Percentiles rank a stretch among this genome's conserved stretches.
phyloP scores from a whole-genome alignment of 35 echinoderm and acorn worm genomes.

The Stichopus chloronotus region DNA sequence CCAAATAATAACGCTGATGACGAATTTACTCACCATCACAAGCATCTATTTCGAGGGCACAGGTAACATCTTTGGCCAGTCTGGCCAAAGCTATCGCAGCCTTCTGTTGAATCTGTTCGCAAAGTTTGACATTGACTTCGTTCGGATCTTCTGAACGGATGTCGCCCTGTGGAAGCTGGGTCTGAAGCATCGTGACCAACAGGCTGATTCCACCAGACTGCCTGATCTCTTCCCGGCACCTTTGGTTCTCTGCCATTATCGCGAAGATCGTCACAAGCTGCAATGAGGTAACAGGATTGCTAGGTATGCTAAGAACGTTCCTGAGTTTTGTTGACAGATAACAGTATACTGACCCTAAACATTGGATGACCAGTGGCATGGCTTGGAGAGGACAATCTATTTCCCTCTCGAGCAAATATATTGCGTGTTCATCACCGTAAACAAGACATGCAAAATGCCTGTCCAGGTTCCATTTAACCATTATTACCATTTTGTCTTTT shows the following conservation, averaged over 20 bases:
- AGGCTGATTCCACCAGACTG: slow-evolving; percentile 38
- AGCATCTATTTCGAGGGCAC: slow-evolving; percentile 29
- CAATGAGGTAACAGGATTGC: neutral
- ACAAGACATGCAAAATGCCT: too few relatives aligned
- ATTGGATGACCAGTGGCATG: neutral
- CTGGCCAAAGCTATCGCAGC: slow-evolving; percentile 61
- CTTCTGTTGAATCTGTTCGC: slow-evolving; percentile 67
- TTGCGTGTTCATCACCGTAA: too few relatives aligned
- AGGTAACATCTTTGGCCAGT: slow-evolving; percentile 39
- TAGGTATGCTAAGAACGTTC: neutral
- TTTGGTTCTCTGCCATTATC: slow-evolving; percentile 56
- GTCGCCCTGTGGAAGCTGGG: neutral
- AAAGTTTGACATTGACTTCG: neutral
- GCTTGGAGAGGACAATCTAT: neutral
- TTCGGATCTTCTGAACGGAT: neutral
- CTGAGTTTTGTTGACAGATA: neutral
- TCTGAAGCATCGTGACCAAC: slow-evolving; percentile 25
- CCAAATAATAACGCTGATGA: too few relatives aligned
- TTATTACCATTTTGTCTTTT: too few relatives aligned
- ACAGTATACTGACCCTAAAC: neutral
- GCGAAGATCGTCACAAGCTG: slow-evolving; percentile 62
- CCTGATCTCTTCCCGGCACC: slow-evolving; percentile 17
- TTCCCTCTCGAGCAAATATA: neutral
- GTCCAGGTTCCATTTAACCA: too few relatives aligned
- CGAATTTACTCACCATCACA: slow-evolving; percentile 27